Percentiles rank a stretch among this genome's conserved stretches.
Conservation (phyloP, 2,113 vertebrate species). For the Capricornis sumatraensis region DNA sequence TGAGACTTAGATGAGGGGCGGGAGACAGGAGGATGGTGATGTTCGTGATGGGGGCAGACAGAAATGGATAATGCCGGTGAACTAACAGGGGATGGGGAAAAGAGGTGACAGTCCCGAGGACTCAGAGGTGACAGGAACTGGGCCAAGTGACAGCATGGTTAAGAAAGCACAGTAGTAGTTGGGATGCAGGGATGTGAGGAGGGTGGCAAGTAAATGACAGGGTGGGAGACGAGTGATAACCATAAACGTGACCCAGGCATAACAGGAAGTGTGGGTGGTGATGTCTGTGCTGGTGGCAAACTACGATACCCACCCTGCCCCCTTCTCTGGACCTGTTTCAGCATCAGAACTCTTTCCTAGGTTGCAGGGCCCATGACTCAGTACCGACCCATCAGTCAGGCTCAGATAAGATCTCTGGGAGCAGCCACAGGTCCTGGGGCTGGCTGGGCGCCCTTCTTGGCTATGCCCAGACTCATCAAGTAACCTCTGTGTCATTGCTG, state of each 20-base stretch:
- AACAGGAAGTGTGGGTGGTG: constrained; percentile 23
- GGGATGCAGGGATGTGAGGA: neutral
- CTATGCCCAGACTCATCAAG: neutral
- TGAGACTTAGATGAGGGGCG: neutral
- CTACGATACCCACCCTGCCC: neutral
- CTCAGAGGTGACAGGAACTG: neutral
- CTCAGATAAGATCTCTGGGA: constrained; percentile 46
- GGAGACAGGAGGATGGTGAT: neutral
- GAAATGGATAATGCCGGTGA: neutral
- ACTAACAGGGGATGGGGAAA: neutral
- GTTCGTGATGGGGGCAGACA: neutral
- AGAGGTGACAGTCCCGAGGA: neutral
- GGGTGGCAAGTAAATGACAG: constrained; percentile 10
- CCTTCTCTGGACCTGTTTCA: neutral
- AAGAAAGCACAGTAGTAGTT: neutral
- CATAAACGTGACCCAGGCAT: neutral
- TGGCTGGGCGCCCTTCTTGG: neutral
- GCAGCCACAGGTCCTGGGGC: neutral
- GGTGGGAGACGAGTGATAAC: neutral
- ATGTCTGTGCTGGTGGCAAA: neutral
- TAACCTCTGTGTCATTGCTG: neutral
- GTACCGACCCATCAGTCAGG: neutral
- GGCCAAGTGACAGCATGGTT: neutral
- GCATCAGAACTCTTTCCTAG: constrained; percentile 24
- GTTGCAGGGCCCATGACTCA: constrained; percentile 55